A percentile compares a stretch with the other conserved stretches of the same genome.
Conservation (phyloP, 1,140 invertebrate genomes). For the Neomicropteryx cornuta region DNA sequence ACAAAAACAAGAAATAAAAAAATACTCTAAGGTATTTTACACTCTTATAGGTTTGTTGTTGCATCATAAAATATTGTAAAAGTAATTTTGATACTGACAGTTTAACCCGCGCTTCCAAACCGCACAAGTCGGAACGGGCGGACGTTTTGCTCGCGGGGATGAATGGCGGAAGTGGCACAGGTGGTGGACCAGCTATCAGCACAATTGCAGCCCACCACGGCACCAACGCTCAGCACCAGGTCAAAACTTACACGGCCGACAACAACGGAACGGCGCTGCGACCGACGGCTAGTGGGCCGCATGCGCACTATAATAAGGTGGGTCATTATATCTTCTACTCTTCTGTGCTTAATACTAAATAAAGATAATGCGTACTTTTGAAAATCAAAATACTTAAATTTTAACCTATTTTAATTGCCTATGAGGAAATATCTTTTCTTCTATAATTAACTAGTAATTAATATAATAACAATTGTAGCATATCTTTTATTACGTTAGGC, state of each 20-base stretch:
- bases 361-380: background rate
- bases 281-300: slow-evolving; percentile 45
- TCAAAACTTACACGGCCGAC: slow-evolving; percentile 95
- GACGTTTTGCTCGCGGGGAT: slow-evolving; percentile 4
- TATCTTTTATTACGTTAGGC: too few relatives aligned
- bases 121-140: slow-evolving; percentile 19
- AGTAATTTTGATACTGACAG: too few relatives aligned
- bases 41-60: too few relatives aligned
- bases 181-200: slow-evolving; percentile 26
- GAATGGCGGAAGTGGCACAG: slow-evolving; percentile 12
- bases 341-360: slow-evolving; percentile 4
- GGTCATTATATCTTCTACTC: too few relatives aligned
- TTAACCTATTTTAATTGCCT: too few relatives aligned
- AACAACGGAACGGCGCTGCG: slow-evolving; percentile 71
- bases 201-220: slow-evolving; percentile 29
- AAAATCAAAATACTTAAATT: background rate
- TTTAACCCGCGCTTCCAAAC: too few relatives aligned
- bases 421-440: too few relatives aligned
- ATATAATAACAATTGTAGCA: too few relatives aligned
- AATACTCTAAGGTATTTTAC: too few relatives aligned
- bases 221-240: slow-evolving; percentile 49
- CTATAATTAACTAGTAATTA: too few relatives aligned
- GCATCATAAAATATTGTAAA: too few relatives aligned
- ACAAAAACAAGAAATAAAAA: too few relatives aligned
- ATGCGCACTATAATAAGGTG: slow-evolving; percentile 90